Percentiles rank a stretch among this genome's conserved stretches.
phyloP scores from a whole-genome alignment of 2,888 invertebrate genomes.

The Chrysolina americana region DNA sequence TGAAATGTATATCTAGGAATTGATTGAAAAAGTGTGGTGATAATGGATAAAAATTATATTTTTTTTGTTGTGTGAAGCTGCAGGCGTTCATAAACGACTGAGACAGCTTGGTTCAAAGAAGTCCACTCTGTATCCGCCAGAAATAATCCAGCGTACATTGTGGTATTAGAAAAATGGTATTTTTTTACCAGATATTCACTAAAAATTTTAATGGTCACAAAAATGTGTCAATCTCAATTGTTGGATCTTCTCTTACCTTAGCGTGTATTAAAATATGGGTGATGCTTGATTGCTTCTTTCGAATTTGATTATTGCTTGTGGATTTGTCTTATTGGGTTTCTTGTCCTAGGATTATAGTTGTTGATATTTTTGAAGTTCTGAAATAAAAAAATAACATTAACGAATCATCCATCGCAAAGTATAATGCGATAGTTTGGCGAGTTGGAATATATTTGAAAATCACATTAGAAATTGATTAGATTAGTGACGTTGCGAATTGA shows the following conservation, averaged over 20 bases:
- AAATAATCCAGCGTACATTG: too few relatives aligned
- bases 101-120: too few relatives aligned
- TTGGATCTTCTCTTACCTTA: neutral
- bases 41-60: too few relatives aligned
- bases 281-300: neutral
- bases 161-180: too few relatives aligned
- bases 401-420: neutral
- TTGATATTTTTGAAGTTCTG: neutral
- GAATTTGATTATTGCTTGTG: conserved; percentile 7
- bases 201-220: too few relatives aligned
- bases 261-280: neutral
- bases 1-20: too few relatives aligned
- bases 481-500: neutral
- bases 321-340: neutral
- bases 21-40: too few relatives aligned
- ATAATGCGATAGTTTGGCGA: neutral
- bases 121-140: too few relatives aligned
- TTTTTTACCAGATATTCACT: too few relatives aligned
- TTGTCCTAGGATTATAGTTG: conserved; percentile 12
- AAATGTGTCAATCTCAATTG: too few relatives aligned
- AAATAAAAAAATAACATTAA: neutral
- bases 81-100: too few relatives aligned
- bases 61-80: too few relatives aligned
- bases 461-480: neutral
- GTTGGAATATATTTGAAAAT: neutral